Percentiles rank a stretch among this genome's conserved stretches.
Evolutionary conservation across 2,888 invertebrate species (phyloP).

Genomic region (Ctena decussata): DNA sequence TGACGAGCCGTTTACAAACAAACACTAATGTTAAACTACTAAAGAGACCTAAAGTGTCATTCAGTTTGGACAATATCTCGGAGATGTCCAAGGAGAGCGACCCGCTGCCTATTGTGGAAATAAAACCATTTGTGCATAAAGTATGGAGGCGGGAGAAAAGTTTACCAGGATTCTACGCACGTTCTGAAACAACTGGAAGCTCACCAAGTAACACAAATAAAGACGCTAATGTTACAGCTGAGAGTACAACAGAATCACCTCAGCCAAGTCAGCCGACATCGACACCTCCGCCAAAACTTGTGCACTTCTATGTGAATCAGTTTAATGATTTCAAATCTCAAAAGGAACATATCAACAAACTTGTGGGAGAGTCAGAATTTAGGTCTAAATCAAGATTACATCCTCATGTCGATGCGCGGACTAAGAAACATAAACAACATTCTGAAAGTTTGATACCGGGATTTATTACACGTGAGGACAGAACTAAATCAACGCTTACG

Average conservation of each 20-base stretch:
- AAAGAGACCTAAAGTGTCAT: conserved; percentile 55
- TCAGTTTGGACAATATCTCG: conserved; percentile 44
- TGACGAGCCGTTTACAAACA: conserved; percentile 15
- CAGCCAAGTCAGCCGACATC: conserved; percentile 55
- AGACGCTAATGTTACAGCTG: background rate
- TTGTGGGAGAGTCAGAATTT: conserved; percentile 46
- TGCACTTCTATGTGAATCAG: conserved; percentile 44
- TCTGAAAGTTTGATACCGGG: conserved; percentile 76
- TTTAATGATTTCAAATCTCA: conserved; percentile 53
- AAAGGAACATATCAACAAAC: conserved; percentile 54
- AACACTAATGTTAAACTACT: conserved; percentile 16
- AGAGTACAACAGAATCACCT: conserved; percentile 43
- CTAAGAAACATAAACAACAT: conserved; percentile 67
- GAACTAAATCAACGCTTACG: conserved; percentile 74
- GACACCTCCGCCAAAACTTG: conserved; percentile 36
- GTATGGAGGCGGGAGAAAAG: conserved; percentile 82
- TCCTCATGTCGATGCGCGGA: conserved; percentile 60
- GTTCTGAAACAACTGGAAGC: conserved; percentile 26
- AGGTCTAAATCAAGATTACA: conserved; percentile 58
- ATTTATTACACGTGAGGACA: conserved; percentile 76
- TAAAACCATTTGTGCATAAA: conserved; percentile 77
- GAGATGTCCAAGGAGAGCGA: conserved; percentile 51
- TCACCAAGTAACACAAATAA: conserved; percentile 11
- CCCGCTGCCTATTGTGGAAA: conserved; percentile 77
- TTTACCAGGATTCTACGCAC: conserved; percentile 74